A percentile compares a stretch with the other conserved stretches of the same genome.
Evolutionary conservation across 2,797 vertebrate species (phyloP).

Genomic region (Geotrypetes seraphini): DNA sequence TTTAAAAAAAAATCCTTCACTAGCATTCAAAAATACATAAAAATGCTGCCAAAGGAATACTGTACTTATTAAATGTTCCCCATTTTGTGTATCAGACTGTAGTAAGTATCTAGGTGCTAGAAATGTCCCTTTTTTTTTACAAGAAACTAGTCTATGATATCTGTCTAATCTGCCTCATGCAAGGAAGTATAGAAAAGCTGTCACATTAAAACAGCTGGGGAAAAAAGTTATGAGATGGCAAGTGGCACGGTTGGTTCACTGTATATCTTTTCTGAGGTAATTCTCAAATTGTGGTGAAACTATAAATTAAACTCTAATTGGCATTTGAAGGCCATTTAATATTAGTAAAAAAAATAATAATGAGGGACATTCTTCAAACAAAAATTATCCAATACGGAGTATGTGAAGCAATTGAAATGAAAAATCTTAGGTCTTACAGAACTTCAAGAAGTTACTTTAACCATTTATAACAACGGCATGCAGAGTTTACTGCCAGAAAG

Average conservation of each 20-base stretch:
- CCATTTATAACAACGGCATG: too few species aligned
- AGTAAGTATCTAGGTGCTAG: neutral
- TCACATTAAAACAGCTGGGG: constrained; percentile 92
- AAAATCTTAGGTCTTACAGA: too few species aligned
- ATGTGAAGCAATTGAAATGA: constrained; percentile 52
- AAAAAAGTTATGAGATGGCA: constrained; percentile 94
- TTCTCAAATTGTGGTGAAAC: constrained; percentile 98
- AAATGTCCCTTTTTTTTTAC: constrained; percentile 12
- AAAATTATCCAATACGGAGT: constrained; percentile 40
- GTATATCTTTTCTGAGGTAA: constrained; percentile 98
- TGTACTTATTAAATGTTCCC: too few species aligned
- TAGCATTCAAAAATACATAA: too few species aligned
- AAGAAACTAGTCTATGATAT: constrained; percentile 39
- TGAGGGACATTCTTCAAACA: constrained; percentile 8
- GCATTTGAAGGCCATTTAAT: constrained; percentile 83
- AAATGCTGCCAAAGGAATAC: too few species aligned
- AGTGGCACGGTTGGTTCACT: constrained; percentile 88
- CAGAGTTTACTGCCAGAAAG: too few species aligned
- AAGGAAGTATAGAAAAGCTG: constrained; percentile 81
- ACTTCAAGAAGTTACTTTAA: too few species aligned
- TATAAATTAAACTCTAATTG: constrained; percentile 99
- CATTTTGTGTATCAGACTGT: constrained; percentile 8
- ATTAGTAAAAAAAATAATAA: constrained; percentile 49
- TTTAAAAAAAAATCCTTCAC: too few species aligned
- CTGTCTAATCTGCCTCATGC: constrained; percentile 53